phyloP scores from a whole-genome alignment of 2,113 vertebrate genomes.

The Sander vitreus region DNA sequence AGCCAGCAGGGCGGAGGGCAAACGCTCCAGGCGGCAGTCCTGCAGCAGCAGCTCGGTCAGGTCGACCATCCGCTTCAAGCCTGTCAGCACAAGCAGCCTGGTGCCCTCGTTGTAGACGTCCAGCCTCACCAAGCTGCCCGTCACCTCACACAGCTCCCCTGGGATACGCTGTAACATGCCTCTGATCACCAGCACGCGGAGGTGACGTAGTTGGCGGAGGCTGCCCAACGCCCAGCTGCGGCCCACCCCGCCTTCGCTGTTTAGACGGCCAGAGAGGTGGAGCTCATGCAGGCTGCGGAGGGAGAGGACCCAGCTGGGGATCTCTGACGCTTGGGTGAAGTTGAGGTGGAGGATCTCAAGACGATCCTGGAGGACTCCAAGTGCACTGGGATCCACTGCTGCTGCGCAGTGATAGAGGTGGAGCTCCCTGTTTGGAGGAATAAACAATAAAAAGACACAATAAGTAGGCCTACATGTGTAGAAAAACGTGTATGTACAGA shows the following conservation, averaged over 20 bases:
- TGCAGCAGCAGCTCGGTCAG: constrained; percentile 81
- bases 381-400: constrained; percentile 78
- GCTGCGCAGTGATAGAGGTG: constrained; percentile 83
- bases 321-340: constrained; percentile 80
- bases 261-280: constrained; percentile 80
- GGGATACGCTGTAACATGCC: constrained; percentile 80
- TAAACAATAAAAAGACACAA: not conserved
- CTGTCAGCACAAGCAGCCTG: constrained; percentile 76
- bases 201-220: constrained; percentile 77
- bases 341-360: constrained; percentile 82
- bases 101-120: constrained; percentile 83
- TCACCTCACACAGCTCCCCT: constrained; percentile 79
- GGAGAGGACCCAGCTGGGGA: constrained; percentile 83
- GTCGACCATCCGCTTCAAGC: constrained; percentile 74
- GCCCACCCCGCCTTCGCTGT: constrained; percentile 74
- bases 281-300: constrained; percentile 83
- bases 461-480: too few relatives aligned
- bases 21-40: constrained; percentile 84
- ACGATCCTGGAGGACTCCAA: constrained; percentile 78
- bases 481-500: too few relatives aligned
- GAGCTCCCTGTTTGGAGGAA: constrained; percentile 77
- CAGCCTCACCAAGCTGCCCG: constrained; percentile 74
- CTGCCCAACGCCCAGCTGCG: constrained; percentile 81
- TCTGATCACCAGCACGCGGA: constrained; percentile 77
- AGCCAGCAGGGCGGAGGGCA: constrained; percentile 79